Conservation (phyloP, 2,888 invertebrate genomes). For the Ennomos erosarius region DNA sequence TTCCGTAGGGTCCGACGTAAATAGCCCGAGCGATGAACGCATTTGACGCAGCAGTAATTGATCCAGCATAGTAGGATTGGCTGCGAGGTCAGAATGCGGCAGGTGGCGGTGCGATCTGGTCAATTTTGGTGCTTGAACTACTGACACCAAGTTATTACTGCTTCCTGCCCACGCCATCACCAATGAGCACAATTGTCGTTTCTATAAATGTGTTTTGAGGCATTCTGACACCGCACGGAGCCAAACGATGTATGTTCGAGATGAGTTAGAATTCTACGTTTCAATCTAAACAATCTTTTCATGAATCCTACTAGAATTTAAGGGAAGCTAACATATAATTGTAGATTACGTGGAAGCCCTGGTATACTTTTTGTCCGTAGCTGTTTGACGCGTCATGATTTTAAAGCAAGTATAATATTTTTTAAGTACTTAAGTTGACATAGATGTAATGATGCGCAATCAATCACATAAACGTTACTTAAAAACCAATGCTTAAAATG, state of each 20-base stretch:
- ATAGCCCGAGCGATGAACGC: conserved; percentile 32
- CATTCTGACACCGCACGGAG: conserved; percentile 20
- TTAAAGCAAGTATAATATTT: no score
- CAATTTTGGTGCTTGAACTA: conserved; percentile 58
- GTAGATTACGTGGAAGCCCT: no score
- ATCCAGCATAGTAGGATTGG: conserved; percentile 36
- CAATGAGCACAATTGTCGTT: conserved; percentile 48
- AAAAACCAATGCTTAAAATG: no score
- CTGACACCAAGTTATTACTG: conserved; percentile 61
- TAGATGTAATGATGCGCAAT: no score
- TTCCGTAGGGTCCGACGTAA: conserved; percentile 32
- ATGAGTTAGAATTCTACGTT: neutral
- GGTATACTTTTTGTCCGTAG: no score
- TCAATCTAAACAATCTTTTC: no score
- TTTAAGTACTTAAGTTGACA: no score
- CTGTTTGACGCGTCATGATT: no score
- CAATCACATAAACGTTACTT: no score
- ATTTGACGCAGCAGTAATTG: conserved; percentile 37
- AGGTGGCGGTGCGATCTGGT: conserved; percentile 55
- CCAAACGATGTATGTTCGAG: neutral
- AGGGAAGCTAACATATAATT: no score
- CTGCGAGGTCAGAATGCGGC: conserved; percentile 39
- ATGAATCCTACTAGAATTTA: no score
- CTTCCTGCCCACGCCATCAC: conserved; percentile 55
- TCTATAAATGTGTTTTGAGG: conserved; percentile 51